Evolutionary conservation across 2,797 vertebrate species (phyloP).

Genomic region (Uromys caudimaculatus): DNA sequence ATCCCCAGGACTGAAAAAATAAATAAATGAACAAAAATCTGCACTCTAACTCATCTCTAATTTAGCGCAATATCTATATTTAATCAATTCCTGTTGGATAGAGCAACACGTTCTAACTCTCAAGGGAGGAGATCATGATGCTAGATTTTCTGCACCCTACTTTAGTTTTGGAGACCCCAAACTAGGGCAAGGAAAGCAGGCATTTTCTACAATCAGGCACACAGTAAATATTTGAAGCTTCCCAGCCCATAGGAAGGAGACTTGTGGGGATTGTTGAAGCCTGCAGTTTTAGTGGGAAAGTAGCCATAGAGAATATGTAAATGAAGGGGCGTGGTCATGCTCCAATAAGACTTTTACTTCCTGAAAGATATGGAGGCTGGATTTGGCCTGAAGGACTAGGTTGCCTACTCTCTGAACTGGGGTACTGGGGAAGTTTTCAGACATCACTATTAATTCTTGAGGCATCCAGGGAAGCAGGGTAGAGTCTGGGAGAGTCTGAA

Average conservation of each 20-base stretch:
- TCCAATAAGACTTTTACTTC: constrained; percentile 56
- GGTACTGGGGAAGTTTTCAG: background rate
- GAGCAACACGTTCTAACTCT: constrained; percentile 31
- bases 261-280: background rate
- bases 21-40: constrained; percentile 45
- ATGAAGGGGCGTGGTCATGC: background rate
- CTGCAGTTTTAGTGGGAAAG: background rate
- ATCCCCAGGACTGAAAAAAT: background rate
- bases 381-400: background rate
- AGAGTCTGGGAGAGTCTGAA: background rate
- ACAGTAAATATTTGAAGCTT: background rate
- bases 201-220: background rate
- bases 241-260: background rate
- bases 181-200: background rate
- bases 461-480: background rate
- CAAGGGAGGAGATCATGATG: constrained; percentile 43
- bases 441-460: background rate
- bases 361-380: background rate
- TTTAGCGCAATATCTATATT: constrained; percentile 60
- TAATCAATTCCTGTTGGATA: constrained; percentile 66
- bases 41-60: constrained; percentile 38
- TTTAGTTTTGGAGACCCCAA: constrained; percentile 27
- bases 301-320: background rate
- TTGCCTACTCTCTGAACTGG: background rate
- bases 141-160: constrained; percentile 38